These are phyloP conservation scores for Phymastichus coffea DNA, from an alignment of 1,140 invertebrate genomes.

Conservation along the genomic window DNA sequence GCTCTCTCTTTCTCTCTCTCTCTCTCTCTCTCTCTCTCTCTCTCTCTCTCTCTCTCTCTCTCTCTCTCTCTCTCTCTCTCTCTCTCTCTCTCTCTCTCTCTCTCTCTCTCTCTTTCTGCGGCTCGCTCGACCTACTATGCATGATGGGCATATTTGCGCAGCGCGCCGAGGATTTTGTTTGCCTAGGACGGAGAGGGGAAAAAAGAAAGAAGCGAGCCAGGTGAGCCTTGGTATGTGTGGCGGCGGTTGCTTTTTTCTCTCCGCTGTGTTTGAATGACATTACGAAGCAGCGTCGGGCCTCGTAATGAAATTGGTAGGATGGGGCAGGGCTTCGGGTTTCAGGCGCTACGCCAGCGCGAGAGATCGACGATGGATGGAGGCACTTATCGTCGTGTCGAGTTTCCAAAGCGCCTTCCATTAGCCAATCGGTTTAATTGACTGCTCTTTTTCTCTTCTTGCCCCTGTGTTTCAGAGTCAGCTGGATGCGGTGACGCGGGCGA, in stretches of 20 bases:
- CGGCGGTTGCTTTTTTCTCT: background rate
- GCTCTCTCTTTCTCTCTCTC: too few relatives aligned
- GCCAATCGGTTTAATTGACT: too few relatives aligned
- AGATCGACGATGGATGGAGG: conserved; percentile 23
- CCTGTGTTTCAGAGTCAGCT: conserved; percentile 43
- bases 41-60: too few relatives aligned
- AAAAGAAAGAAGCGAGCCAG: too few relatives aligned
- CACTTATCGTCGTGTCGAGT: conserved; percentile 2
- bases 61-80: too few relatives aligned
- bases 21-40: too few relatives aligned
- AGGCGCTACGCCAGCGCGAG: too few relatives aligned
- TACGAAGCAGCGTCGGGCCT: conserved; percentile 1
- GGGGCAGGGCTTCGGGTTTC: background rate
- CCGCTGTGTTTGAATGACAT: background rate
- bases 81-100: too few relatives aligned
- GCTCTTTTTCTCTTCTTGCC: conserved; percentile 30
- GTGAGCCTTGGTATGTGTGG: background rate
- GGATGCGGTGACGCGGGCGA: conserved; percentile 40
- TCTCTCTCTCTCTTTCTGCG: too few relatives aligned
- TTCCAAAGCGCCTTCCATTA: conserved; percentile 50
- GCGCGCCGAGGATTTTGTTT: conserved; percentile 6
- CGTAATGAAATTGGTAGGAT: conserved; percentile 14
- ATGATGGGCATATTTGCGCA: background rate
- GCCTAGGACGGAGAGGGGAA: conserved; percentile 12
- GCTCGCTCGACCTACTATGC: too few relatives aligned